Conservation (phyloP, 1,140 invertebrate species). For the Zaprionus davidi region DNA sequence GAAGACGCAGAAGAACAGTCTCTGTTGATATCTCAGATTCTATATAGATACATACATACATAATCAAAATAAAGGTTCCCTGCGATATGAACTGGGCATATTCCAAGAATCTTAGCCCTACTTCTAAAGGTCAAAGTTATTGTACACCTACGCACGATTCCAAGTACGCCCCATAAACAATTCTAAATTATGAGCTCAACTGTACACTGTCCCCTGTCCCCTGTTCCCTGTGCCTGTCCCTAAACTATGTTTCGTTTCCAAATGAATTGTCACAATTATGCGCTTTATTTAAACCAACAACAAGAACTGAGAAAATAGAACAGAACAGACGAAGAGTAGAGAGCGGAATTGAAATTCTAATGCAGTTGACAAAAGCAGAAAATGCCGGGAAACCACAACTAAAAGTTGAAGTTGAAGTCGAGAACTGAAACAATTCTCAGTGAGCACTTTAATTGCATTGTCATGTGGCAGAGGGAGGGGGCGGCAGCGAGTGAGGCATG, state of each 20-base stretch:
- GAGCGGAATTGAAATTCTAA: constrained; percentile 38
- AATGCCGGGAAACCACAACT: neutral
- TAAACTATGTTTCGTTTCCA: constrained; percentile 5
- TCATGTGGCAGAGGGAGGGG: constrained; percentile 5
- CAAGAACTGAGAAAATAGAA: neutral
- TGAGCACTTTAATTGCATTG: constrained; percentile 29
- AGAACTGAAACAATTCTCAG: constrained; percentile 8
- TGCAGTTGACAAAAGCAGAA: constrained; percentile 42
- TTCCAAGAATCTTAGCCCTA: neutral
- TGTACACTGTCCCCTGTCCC: constrained; percentile 2
- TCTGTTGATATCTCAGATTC: too few relatives aligned
- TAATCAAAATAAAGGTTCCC: too few relatives aligned
- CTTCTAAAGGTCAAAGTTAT: neutral
- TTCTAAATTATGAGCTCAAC: constrained; percentile 38
- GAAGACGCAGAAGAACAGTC: neutral
- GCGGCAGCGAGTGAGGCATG: neutral
- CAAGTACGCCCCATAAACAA: neutral
- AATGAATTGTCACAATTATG: constrained; percentile 45
- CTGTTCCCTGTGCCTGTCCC: neutral
- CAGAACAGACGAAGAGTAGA: neutral
- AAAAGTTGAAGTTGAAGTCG: constrained; percentile 3
- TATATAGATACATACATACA: too few relatives aligned
- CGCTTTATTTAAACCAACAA: constrained; percentile 35
- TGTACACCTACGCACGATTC: neutral
- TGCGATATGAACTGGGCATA: neutral